Evolutionary conservation across 2,888 invertebrate genomes (phyloP), one percentile per base, ranked within the genome.

Genomic region (Dasypogon diadema): DNA sequence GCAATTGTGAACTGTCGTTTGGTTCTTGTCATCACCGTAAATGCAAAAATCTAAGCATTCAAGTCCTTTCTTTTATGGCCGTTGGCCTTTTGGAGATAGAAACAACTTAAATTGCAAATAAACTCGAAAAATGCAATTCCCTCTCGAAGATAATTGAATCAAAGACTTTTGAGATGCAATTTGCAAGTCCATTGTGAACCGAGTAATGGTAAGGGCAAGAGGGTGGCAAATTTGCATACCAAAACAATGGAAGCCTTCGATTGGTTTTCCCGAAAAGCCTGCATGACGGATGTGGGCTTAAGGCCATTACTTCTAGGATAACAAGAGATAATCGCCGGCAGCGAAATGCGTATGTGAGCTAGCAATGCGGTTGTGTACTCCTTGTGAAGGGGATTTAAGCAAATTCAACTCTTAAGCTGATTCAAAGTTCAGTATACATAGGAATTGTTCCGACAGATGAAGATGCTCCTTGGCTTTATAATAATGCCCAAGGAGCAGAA

Each of bases 401-500:
- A 70, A 70, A 70, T 70, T 70, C 70, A 51, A 70, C 70, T 26
- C 70, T 70, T 70, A 70, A 70, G 70, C 70, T 70, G 70, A 70
- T 70, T 51, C 51, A 14, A 42, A 46, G 46, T 46, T 65, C 26
- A 51, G 21, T 51, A 51, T 51, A 16, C 14, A 16, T 48, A 51
- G 18, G n/a, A 24, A 24, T 46, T 26, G 42, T 16, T 24, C 65
- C 22, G 18, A 6, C 34, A 30, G 16, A 26, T n/a, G 5, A 16
- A 34, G 34, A 54, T 6, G 2, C 34, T 70, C 16, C 21, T 12
- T 12, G 6, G 46, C 3, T 14, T n/a, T 16, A 14, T n/a, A 70
- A 14, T 54, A 70, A 14, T 54, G 54, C 70, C 18, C 70, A 26
- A 16, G 34, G n/a, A 54, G 6, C 24, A 68, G 54, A 54, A 46